Conservation (phyloP, 2,797 vertebrate genomes). For the Pachyuromys duprasi region DNA sequence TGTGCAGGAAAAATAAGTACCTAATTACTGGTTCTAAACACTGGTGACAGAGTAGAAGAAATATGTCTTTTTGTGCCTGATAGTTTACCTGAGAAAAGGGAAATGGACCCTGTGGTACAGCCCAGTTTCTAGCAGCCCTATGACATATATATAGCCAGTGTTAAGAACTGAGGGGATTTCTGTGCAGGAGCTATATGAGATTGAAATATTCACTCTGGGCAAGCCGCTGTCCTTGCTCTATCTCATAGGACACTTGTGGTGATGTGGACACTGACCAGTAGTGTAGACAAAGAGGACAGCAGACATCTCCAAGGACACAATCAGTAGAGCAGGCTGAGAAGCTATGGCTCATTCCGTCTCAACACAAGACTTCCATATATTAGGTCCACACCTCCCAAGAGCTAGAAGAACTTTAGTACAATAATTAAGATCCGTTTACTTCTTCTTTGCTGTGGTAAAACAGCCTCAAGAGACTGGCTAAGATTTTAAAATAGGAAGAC, state of each 20-base stretch:
- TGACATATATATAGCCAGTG: not conserved
- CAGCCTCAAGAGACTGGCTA: not conserved
- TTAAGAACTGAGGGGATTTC: not conserved
- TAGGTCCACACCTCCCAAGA: not conserved
- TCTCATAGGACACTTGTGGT: not conserved
- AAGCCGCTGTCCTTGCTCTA: not conserved
- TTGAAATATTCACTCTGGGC: not conserved
- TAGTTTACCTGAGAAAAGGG: not conserved
- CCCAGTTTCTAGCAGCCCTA: too few species aligned
- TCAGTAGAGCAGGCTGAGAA: not conserved
- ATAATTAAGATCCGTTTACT: not conserved
- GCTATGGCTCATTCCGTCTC: not conserved
- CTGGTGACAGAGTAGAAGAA: not conserved
- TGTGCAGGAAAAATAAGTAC: not conserved
- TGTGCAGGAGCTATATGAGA: not conserved
- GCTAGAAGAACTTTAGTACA: not conserved
- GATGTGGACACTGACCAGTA: not conserved
- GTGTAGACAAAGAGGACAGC: not conserved
- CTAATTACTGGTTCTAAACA: not conserved
- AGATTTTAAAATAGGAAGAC: slow-evolving; percentile 29
- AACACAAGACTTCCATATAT: not conserved
- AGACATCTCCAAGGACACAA: not conserved
- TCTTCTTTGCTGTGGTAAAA: slow-evolving; percentile 11
- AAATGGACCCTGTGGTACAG: not conserved
- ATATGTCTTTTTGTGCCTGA: not conserved